Conservation (phyloP, 2,888 invertebrate genomes). For the Ormyrus rosae region DNA sequence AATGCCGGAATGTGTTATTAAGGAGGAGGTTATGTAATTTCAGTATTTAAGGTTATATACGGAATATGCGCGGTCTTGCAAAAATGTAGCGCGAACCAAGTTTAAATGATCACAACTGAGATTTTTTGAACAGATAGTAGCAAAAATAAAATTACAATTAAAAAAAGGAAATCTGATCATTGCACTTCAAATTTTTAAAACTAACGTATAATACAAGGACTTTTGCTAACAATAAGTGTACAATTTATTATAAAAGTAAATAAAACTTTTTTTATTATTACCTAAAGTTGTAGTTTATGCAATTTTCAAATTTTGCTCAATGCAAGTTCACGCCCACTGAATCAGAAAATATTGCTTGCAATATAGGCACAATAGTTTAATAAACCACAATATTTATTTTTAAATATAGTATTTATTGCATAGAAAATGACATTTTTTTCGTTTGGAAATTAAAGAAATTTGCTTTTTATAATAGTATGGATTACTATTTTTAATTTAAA, state of each 20-base stretch:
- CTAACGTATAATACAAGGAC: too few species aligned
- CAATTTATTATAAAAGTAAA: too few species aligned
- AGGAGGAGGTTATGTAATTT: slow-evolving; percentile 45
- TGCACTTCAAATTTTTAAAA: background rate
- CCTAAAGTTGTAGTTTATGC: too few species aligned
- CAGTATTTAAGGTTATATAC: background rate
- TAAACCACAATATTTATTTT: too few species aligned
- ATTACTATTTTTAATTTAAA: background rate
- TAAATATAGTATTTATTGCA: too few species aligned
- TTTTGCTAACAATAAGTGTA: too few species aligned
- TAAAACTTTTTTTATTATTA: too few species aligned
- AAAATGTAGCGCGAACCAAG: background rate
- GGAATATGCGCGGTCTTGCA: slow-evolving; percentile 12
- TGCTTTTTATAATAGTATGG: slow-evolving; percentile 19
- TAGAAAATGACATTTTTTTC: too few species aligned
- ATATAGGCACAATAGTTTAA: too few species aligned
- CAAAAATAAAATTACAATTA: slow-evolving; percentile 1
- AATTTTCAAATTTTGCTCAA: too few species aligned
- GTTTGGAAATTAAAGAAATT: background rate
- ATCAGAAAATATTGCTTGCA: too few species aligned
- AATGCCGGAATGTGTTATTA: slow-evolving; percentile 28
- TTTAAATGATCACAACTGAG: background rate
- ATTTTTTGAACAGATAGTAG: background rate
- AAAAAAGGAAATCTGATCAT: background rate
- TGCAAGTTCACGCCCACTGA: too few species aligned